Evolutionary conservation across 2,113 vertebrate species (phyloP).

Genomic region (Sturnus vulgaris): DNA sequence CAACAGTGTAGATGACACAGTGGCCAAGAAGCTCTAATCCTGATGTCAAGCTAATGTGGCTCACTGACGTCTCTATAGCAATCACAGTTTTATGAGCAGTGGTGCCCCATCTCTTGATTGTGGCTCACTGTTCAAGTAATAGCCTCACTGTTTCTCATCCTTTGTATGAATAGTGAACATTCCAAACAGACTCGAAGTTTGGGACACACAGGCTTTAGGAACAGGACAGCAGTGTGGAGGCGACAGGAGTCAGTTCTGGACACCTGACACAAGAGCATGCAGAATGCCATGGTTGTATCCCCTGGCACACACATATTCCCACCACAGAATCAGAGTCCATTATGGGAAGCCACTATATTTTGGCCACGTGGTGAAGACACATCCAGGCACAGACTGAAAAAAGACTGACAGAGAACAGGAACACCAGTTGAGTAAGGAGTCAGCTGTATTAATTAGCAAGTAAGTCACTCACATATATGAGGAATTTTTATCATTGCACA

Average conservation of each 20-base stretch:
- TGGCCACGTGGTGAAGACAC: background rate
- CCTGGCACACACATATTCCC: background rate
- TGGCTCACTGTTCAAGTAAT: background rate
- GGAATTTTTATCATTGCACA: background rate
- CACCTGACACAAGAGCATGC: accelerated
- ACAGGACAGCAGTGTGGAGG: background rate
- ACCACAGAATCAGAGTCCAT: background rate
- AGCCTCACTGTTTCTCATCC: background rate
- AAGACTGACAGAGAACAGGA: background rate
- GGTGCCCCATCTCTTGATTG: background rate
- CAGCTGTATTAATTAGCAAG: background rate
- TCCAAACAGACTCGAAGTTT: background rate
- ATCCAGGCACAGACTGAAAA: background rate
- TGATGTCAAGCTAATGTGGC: background rate
- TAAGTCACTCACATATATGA: background rate
- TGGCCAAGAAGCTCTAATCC: background rate
- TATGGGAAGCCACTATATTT: background rate
- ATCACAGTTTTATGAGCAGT: background rate
- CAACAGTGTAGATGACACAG: background rate
- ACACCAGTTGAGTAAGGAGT: background rate
- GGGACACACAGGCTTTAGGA: background rate
- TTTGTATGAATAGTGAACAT: background rate
- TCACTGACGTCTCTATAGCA: background rate
- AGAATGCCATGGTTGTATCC: background rate
- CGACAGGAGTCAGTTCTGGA: accelerated